Evolutionary conservation across 2,113 vertebrate genomes (phyloP).

Genomic region (Scopus umbretta): DNA sequence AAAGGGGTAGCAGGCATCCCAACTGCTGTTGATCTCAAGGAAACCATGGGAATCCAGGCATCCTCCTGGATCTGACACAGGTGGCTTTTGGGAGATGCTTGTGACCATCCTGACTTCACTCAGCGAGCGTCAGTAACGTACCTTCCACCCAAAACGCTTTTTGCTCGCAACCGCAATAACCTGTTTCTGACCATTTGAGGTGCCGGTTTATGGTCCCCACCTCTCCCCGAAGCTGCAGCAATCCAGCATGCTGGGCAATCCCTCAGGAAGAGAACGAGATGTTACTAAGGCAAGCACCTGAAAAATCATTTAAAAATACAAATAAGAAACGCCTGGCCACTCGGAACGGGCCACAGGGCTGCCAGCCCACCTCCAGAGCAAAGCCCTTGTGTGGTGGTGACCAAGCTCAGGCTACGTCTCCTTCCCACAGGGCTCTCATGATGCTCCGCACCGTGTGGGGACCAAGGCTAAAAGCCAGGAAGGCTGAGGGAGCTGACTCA

Average conservation of each 20-base stretch:
- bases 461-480: not conserved
- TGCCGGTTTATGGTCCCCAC: accelerated
- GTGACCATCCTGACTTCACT: not conserved
- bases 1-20: not conserved
- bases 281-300: not conserved
- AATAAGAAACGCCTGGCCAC: not conserved
- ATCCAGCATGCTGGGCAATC: accelerated
- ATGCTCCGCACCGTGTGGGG: not conserved
- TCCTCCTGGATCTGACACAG: not conserved
- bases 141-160: not conserved
- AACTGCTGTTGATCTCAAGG: not conserved
- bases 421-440: accelerated
- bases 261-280: not conserved
- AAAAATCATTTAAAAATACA: not conserved
- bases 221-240: not conserved
- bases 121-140: accelerated
- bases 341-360: not conserved
- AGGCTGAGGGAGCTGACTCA: not conserved
- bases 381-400: not conserved
- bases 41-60: not conserved
- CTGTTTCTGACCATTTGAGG: not conserved
- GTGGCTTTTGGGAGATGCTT: not conserved
- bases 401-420: not conserved
- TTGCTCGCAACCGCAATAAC: not conserved
- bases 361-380: not conserved